phyloP scores from a whole-genome alignment of 2,888 invertebrate genomes.

The Dione juno region DNA sequence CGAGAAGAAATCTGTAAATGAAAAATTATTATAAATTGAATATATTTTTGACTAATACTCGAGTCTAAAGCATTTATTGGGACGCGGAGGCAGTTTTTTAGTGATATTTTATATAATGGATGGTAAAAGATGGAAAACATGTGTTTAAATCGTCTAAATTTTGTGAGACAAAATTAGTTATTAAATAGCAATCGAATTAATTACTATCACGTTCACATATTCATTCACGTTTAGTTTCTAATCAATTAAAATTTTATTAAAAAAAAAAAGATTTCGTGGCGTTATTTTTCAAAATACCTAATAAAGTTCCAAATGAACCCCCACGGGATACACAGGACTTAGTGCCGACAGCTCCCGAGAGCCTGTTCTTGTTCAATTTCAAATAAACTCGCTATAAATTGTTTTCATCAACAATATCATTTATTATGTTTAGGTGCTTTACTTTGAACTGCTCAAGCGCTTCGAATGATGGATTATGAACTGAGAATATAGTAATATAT shows the following conservation, averaged over 20 bases:
- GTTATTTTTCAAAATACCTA: constrained; percentile 7
- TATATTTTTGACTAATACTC: no score
- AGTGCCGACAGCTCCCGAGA: constrained; percentile 30
- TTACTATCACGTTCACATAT: no score
- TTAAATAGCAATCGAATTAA: no score
- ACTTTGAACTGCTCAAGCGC: constrained; percentile 18
- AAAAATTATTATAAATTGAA: not conserved
- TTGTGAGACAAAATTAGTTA: no score
- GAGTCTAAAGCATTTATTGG: no score
- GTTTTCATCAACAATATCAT: constrained; percentile 30
- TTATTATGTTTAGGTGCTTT: constrained; percentile 23
- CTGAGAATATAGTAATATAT: constrained; percentile 14
- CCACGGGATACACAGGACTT: constrained; percentile 19
- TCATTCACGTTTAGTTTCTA: no score
- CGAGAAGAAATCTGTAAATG: constrained; percentile 34
- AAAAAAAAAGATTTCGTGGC: not conserved
- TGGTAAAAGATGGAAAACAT: no score
- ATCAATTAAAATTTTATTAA: not conserved
- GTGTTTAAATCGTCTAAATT: no score
- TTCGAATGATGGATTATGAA: constrained; percentile 24
- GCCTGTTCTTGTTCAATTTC: constrained; percentile 31
- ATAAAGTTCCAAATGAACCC: constrained; percentile 21
- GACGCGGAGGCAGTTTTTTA: no score
- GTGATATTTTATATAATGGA: no score
- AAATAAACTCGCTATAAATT: constrained; percentile 35